Base-by-base conservation (phyloP, 2,113 vertebrate species). In the Mugil cephalus region DNA sequence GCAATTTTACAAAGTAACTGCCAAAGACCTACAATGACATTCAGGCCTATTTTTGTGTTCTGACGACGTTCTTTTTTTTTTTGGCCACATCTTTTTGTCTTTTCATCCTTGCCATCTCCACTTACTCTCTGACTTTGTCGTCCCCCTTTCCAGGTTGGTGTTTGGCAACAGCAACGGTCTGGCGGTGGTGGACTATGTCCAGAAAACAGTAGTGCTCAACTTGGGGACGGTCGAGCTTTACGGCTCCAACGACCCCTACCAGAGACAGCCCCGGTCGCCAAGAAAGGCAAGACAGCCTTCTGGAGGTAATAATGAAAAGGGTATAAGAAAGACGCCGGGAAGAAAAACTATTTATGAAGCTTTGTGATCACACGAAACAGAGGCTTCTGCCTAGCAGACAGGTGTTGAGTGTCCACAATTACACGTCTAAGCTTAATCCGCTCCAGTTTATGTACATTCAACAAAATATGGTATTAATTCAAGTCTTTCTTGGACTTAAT, bases 101-200 rank as follows among this genome's bases (percentile, higher is more conserved):
- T 69, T 47, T 52, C 24, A 13, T 74, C 30, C 69, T 54, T 38
- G 2, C 40, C 45, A 36, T 36, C 55, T 36, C 35, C 17, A n/a
- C 51, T 18, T 54, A 1, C 50, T 35, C 7, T 61, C 15, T 18
- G 10, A 46, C 46, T 75, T n/a, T 54, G 3, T 38, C 12, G 1
- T 24, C 15, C 18, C 18, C 15, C 24, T 51, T n/a, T 8, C 24
- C 85, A 92, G 90, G 56, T 85, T 98, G 93, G 97, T 97, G 90
- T 99, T 99, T 94, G 98, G 98, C 80, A 99, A 99, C 88, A 98
- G 95, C 78, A 99, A 96, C 50, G 98, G 98, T 80, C 96, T 99
- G 84, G 98, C 96, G 0, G 96, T 99, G 85, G 96, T 99, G 72
- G 98, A 99, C 94, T 99, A 98, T 87, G 89, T 99, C 68, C 98